These are phyloP conservation scores for Marasmarcha lunaedactyla DNA, from an alignment of 2,888 invertebrate species.

Conservation along the genomic window DNA sequence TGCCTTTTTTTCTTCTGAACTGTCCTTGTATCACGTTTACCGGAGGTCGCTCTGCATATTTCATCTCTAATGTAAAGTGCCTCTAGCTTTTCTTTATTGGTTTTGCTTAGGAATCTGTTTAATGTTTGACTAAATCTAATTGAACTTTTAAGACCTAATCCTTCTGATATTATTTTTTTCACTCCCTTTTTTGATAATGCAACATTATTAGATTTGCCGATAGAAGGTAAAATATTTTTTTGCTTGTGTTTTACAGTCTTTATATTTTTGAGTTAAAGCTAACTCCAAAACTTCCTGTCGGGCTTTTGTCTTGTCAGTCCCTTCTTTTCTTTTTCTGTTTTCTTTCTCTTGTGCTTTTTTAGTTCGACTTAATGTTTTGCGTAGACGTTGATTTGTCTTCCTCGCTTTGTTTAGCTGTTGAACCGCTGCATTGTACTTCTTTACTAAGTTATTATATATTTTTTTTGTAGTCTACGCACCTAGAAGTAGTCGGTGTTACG, in stretches of 20 bases:
- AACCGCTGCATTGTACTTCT: neutral
- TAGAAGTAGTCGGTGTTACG: neutral
- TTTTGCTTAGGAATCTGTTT: no score
- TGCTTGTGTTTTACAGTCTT: neutral
- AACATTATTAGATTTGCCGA: neutral
- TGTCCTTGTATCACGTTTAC: neutral
- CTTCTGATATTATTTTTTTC: neutral
- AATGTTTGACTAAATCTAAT: no score
- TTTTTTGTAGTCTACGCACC: neutral
- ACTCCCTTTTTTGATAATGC: neutral
- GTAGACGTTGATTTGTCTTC: no score
- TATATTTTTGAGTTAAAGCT: neutral
- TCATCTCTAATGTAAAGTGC: no score
- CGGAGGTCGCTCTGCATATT: no score
- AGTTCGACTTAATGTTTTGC: no score
- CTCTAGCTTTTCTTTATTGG: no score
- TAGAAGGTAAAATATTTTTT: constrained; percentile 1
- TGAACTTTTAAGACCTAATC: no score
- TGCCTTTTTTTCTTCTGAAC: neutral
- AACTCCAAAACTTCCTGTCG: neutral
- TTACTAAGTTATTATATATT: neutral
- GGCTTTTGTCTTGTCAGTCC: neutral
- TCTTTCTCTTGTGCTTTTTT: no score
- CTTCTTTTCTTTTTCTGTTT: no score
- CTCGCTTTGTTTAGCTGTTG: neutral